phyloP scores from a whole-genome alignment of 2,888 invertebrate species.

The Euzophera pinguis region DNA sequence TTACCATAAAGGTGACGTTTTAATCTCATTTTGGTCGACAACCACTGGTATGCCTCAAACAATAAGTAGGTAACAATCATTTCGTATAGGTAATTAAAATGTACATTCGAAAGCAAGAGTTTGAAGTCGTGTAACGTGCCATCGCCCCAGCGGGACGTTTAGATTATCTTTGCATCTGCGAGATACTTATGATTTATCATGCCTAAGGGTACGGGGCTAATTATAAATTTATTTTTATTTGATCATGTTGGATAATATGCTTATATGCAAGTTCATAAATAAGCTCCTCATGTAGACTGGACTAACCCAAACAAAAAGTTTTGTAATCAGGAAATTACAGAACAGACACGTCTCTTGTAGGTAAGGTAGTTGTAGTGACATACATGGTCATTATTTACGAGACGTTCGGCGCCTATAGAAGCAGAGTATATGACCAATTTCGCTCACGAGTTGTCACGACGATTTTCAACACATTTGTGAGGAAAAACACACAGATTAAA shows the following conservation, averaged over 20 bases:
- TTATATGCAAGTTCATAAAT: too few species aligned
- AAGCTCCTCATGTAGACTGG: too few species aligned
- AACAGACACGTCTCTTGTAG: too few species aligned
- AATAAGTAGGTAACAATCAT: neutral
- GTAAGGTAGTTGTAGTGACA: too few species aligned
- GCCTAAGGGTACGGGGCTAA: neutral
- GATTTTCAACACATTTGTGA: too few species aligned
- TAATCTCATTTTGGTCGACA: constrained; percentile 14
- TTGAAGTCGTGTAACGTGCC: neutral
- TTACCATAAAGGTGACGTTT: constrained; percentile 34
- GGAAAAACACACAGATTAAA: too few species aligned
- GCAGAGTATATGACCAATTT: too few species aligned
- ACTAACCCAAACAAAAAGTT: too few species aligned
- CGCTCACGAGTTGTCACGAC: too few species aligned
- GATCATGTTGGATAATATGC: neutral
- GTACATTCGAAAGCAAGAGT: neutral
- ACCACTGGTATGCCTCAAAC: neutral
- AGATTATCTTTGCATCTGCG: constrained; percentile 2
- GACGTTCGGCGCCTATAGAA: too few species aligned
- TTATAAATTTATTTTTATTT: constrained; percentile 1
- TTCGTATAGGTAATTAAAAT: neutral
- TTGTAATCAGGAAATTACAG: too few species aligned
- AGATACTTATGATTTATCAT: neutral
- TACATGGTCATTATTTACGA: too few species aligned
- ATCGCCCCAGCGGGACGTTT: neutral